Evolutionary conservation across 2,888 invertebrate genomes (phyloP).

Genomic region (Mythimna lalbum): DNA sequence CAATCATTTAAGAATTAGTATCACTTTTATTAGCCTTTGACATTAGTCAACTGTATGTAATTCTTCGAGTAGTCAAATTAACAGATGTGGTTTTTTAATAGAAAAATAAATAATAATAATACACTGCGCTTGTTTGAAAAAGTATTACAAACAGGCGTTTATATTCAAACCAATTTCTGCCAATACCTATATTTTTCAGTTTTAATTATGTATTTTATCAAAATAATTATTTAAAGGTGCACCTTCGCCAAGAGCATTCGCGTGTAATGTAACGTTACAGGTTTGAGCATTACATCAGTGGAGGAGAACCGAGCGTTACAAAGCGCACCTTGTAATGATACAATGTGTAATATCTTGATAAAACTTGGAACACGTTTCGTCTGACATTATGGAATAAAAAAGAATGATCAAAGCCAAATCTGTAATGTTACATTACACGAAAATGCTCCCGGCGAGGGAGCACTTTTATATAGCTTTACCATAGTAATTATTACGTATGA

Average conservation of each 20-base stretch:
- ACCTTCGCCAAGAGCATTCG: no score
- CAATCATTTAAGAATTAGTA: neutral
- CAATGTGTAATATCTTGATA: no score
- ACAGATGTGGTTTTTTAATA: neutral
- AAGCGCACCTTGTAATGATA: no score
- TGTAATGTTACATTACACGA: no score
- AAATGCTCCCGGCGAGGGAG: no score
- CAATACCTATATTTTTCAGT: neutral
- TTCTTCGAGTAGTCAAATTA: conserved; percentile 4
- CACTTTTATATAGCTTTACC: no score
- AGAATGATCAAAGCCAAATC: no score
- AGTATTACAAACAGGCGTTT: neutral
- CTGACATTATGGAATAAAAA: no score
- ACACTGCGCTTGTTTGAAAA: conserved; percentile 2
- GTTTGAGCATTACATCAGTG: no score
- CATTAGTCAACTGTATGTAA: conserved; percentile 17
- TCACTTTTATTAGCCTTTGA: neutral
- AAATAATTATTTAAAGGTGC: neutral
- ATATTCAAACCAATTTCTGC: neutral
- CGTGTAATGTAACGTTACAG: no score
- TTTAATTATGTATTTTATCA: neutral
- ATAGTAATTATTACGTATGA: conserved; percentile 1
- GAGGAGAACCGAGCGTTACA: no score
- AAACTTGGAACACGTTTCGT: no score
- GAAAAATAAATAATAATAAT: neutral